phyloP scores from a whole-genome alignment of 2,797 vertebrate genomes.

The Echiichthys vipera region DNA sequence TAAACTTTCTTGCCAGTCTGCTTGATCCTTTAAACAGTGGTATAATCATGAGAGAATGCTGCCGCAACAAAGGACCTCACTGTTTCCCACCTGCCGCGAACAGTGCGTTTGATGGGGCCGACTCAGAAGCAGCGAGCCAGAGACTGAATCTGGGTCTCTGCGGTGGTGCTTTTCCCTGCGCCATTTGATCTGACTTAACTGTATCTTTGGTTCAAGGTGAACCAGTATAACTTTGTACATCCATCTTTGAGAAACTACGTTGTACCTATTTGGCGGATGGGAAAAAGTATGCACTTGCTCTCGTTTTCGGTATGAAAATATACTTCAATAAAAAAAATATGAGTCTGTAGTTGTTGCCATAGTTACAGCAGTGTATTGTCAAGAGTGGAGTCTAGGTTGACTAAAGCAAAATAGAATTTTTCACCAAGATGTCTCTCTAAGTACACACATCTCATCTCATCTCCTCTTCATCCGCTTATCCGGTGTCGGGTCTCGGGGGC shows the following conservation, averaged over 20 bases:
- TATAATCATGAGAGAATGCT: constrained; percentile 19
- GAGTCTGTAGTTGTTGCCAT: constrained; percentile 42
- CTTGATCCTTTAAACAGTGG: constrained; percentile 38
- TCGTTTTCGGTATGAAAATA: background rate
- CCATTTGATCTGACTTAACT: background rate
- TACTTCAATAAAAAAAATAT: no score
- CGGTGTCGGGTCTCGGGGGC: no score
- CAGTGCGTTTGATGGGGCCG: constrained; percentile 23
- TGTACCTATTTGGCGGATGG: background rate
- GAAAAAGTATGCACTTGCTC: background rate
- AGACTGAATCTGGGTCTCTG: constrained; percentile 3
- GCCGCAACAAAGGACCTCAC: constrained; percentile 18
- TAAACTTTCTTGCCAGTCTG: background rate
- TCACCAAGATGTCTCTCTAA: background rate
- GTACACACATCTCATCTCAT: no score
- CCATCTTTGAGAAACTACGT: background rate
- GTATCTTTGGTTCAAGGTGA: background rate
- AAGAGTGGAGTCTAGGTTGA: constrained; percentile 9
- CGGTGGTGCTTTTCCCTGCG: background rate
- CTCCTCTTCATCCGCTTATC: no score
- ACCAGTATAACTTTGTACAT: background rate
- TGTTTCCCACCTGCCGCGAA: constrained; percentile 18
- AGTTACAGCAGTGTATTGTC: constrained; percentile 34
- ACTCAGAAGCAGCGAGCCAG: background rate
- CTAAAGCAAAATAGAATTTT: constrained; percentile 6